Evolutionary conservation across 2,113 vertebrate species (phyloP), one percentile per base, ranked within the genome.

Genomic region (Leucoraja erinaceus): DNA sequence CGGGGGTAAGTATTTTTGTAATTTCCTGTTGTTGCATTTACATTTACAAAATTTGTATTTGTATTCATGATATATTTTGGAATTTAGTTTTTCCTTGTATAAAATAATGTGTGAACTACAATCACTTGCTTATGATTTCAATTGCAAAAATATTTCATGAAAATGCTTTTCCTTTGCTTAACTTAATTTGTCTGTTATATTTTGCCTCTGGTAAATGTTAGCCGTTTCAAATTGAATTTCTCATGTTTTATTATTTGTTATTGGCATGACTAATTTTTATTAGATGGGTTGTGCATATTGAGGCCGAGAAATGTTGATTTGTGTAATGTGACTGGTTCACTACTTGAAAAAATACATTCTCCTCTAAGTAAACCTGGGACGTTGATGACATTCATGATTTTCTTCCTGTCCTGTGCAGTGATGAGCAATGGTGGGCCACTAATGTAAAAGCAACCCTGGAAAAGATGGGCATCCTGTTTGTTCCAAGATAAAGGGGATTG

Each of bases 1-100:
- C 66, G 84, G 94, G n/a, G 90, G 97, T 98, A 95, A 97, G 97
- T 97, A 93, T 47, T 72, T 38, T 47, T 91, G 33, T n/a, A 2
- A 38, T 91, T 47, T 54, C 66, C 33, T 91, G 28, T 33, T 47
- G 88, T 0, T 70, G 3, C 5, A 47, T 70, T 4, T 70, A 12
- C 2, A 9, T 72, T 91, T 18, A 91, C 20, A 72, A 72, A 91
- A 91, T 47, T 47, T 47, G 56, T 7, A 33, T 68, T 47, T 47
- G 38, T 25, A 93, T 77, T 88, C 92, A 2, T 7, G 91, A 93
- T 91, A 16, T 12, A 93, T 25, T 54, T 1, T 86, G 66, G n/a
- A 59, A 31, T 75, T 68, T 83, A 56, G 7, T 7, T 66, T 83
- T 25, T 92, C 10, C 5, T 20, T 61, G 33, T 33, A 38, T 25